Evolutionary conservation across 2,797 vertebrate species (phyloP).

Genomic region (Natrix natrix): DNA sequence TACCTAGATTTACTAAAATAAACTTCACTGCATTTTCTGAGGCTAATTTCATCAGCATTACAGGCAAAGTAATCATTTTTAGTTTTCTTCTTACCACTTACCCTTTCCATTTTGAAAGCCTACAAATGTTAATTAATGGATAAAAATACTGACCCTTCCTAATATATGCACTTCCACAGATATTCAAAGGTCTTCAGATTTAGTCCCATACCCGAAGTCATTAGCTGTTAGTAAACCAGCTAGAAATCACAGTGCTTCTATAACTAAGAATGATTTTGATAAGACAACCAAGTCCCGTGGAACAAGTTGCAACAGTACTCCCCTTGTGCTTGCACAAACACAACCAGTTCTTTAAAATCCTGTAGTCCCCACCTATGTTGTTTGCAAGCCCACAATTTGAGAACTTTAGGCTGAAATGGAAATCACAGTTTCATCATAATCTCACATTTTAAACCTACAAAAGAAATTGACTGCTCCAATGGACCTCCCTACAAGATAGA

Average conservation of each 20-base stretch:
- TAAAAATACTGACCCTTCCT: background rate
- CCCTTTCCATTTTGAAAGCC: background rate
- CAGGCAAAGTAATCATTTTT: background rate
- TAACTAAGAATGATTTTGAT: background rate
- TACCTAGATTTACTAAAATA: background rate
- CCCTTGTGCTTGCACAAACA: background rate
- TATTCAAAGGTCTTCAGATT: background rate
- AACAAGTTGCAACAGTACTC: background rate
- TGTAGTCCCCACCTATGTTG: background rate
- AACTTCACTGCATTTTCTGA: background rate
- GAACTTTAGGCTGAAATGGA: background rate
- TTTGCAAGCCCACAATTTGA: background rate
- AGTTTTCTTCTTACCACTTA: background rate
- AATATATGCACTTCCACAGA: background rate
- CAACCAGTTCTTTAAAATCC: background rate
- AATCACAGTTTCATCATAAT: background rate
- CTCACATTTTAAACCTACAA: constrained; percentile 3
- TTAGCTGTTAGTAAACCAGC: background rate
- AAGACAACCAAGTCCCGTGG: background rate
- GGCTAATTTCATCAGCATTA: background rate
- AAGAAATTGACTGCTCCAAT: background rate
- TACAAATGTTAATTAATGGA: background rate
- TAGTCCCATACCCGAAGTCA: background rate
- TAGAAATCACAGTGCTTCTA: background rate
- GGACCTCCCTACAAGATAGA: background rate